Percentiles rank a stretch among this genome's conserved stretches.
Conservation (phyloP, 1,140 invertebrate species). For the Drosophila pachea region DNA sequence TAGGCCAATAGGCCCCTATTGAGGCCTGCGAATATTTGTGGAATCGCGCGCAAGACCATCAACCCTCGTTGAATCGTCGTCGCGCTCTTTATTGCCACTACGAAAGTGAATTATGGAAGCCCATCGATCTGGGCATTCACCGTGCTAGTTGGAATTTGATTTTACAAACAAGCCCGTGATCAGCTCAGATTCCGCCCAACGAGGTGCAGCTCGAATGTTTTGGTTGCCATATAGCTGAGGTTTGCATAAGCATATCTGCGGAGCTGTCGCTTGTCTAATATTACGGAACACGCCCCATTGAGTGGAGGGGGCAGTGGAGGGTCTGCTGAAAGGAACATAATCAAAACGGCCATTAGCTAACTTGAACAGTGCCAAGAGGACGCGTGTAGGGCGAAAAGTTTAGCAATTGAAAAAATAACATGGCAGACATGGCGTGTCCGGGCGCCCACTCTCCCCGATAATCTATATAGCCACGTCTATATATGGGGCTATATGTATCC, state of each 20-base stretch:
- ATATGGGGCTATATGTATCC: too few relatives aligned
- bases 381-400: conserved; percentile 9
- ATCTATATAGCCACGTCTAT: too few relatives aligned
- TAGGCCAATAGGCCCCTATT: too few relatives aligned
- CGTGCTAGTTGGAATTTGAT: conserved; percentile 32
- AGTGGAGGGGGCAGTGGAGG: not conserved
- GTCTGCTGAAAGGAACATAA: conserved; percentile 53
- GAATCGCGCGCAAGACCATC: too few relatives aligned
- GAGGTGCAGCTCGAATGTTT: too few relatives aligned
- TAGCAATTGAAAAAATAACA: conserved; percentile 55
- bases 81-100: too few relatives aligned
- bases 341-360: conserved; percentile 72
- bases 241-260: not conserved
- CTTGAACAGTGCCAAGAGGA: conserved; percentile 38
- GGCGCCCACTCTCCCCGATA: conserved; percentile 2
- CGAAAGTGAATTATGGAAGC: too few relatives aligned
- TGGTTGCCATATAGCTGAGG: not conserved
- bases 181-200: conserved; percentile 50
- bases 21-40: too few relatives aligned
- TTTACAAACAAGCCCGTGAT: conserved; percentile 63
- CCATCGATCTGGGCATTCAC: too few relatives aligned
- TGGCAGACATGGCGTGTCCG: conserved; percentile 40
- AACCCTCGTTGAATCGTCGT: too few relatives aligned
- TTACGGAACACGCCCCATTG: conserved; percentile 36
- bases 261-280: conserved; percentile 5